Evolutionary conservation across 2,797 vertebrate genomes (phyloP).

Genomic region (Ispidina picta): DNA sequence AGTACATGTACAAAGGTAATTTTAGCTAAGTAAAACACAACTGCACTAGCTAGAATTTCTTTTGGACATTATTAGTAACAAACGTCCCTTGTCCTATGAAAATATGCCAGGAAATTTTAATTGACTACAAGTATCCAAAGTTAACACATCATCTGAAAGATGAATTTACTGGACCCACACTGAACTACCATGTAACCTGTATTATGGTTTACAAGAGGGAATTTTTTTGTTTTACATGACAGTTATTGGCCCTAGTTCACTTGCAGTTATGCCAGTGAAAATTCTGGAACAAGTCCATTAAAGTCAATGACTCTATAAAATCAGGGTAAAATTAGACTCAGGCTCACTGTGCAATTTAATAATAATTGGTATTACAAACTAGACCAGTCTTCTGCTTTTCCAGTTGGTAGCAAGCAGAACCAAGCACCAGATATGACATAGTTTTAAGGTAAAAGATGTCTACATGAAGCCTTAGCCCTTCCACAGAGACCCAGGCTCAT

Average conservation of each 20-base stretch:
- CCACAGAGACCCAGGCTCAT: not conserved
- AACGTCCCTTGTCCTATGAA: not conserved
- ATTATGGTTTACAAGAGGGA: slow-evolving; percentile 37
- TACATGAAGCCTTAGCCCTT: not conserved
- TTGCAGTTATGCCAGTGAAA: not conserved
- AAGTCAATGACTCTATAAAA: slow-evolving; percentile 18
- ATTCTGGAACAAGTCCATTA: slow-evolving; percentile 31
- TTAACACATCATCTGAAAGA: slow-evolving; percentile 38
- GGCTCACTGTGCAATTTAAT: not conserved
- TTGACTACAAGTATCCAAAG: slow-evolving; percentile 9
- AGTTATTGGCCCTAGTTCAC: slow-evolving; percentile 32
- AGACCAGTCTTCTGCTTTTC: not conserved
- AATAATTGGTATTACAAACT: not conserved
- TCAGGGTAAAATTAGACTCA: slow-evolving; percentile 9
- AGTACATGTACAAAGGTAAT: not conserved
- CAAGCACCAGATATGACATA: not conserved
- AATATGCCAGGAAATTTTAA: slow-evolving; percentile 47
- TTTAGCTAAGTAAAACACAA: slow-evolving; percentile 13
- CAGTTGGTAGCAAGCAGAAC: not conserved
- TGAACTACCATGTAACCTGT: slow-evolving; percentile 4
- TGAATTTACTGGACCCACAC: not conserved
- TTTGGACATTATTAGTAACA: not conserved
- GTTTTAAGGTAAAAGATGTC: not conserved
- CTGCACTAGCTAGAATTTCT: slow-evolving; percentile 13
- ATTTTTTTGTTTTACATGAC: slow-evolving; percentile 46